A percentile compares a stretch with the other conserved stretches of the same genome.
These are phyloP conservation scores for Gonatopus flavifemur DNA, from an alignment of 1,140 invertebrate species.

Conservation along the genomic window DNA sequence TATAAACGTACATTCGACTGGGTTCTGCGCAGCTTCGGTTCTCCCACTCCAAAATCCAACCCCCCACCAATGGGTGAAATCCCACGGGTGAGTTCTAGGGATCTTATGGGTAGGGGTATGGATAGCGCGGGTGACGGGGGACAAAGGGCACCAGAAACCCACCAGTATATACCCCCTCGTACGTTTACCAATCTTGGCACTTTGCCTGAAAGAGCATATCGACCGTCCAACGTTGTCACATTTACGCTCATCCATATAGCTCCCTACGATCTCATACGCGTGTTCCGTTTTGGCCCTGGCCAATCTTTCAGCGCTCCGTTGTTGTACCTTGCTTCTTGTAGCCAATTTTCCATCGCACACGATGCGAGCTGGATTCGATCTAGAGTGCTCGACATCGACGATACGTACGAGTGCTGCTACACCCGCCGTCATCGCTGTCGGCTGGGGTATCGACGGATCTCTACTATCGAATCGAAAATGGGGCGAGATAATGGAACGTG, in stretches of 20 bases:
- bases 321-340: constrained; percentile 36
- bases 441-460: too few relatives aligned
- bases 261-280: constrained; percentile 34
- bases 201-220: constrained; percentile 60
- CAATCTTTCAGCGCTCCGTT: constrained; percentile 48
- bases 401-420: too few relatives aligned
- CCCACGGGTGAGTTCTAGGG: constrained; percentile 38
- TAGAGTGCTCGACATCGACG: constrained; percentile 5
- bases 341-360: constrained; percentile 37
- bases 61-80: constrained; percentile 36
- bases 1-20: constrained; percentile 18
- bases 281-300: constrained; percentile 36
- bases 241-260: too few relatives aligned
- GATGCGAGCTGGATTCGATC: constrained; percentile 31
- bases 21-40: constrained; percentile 50
- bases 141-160: constrained; percentile 46
- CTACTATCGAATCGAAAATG: too few relatives aligned
- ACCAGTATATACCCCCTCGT: constrained; percentile 37
- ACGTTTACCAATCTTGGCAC: constrained; percentile 59
- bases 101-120: constrained; percentile 8
- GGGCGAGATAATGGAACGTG: too few relatives aligned
- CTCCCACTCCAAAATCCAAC: constrained; percentile 31
- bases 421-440: too few relatives aligned
- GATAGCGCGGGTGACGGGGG: constrained; percentile 15
- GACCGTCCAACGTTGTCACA: constrained; percentile 57